Evolutionary conservation across 2,888 invertebrate species (phyloP), one percentile per base, ranked within the genome.

Genomic region (Hydraecia micacea): DNA sequence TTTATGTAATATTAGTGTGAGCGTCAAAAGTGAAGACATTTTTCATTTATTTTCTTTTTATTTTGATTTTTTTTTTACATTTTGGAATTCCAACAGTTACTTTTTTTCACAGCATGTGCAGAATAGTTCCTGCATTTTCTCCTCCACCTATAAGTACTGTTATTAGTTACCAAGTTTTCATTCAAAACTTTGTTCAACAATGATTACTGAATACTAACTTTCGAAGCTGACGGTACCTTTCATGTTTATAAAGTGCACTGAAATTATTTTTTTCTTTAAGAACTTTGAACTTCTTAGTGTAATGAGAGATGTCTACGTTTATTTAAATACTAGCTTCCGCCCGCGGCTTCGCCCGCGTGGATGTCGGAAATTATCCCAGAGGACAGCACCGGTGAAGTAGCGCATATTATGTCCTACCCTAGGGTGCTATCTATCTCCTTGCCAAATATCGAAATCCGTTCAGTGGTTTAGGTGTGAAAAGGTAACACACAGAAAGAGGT

Each of bases 241-340:
- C 58, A 78, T 79, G 77, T 84, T 84, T 79, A 80, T 66, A 79
- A 83, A 89, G 81, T 85, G 80, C 79, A 79, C 46, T 84, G 76
- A 65, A 65, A 86, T 78, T 32, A 13, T 36, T 58, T 2, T 75
- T 80, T 76, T 69, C 18, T 75, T 2, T 32, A 36, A 69, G 39
- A 36, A 25, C 67, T 68, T 70, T 70, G n/a, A 74, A 32, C 32
- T 70, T 60, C 52, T 28, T 49, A 67, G 36, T 49, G 55, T 71
- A 58, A 62, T 67, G 18, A 36, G 69, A 66, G 73, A 73, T 73
- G 60, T 60, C 42, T 73, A 32, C 28, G 58, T 67, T n/a, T 46
- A 66, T 73, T 81, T 49, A 62, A 68, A n/a, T n/a, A n/a, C n/a
- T n/a, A n/a, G n/a, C n/a, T n/a, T n/a, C n/a, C n/a, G n/a, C n/a